Percentiles rank a stretch among this genome's conserved stretches.
These are phyloP conservation scores for Cephalophus harveyi DNA, from an alignment of 2,113 vertebrate genomes.

Conservation along the genomic window DNA sequence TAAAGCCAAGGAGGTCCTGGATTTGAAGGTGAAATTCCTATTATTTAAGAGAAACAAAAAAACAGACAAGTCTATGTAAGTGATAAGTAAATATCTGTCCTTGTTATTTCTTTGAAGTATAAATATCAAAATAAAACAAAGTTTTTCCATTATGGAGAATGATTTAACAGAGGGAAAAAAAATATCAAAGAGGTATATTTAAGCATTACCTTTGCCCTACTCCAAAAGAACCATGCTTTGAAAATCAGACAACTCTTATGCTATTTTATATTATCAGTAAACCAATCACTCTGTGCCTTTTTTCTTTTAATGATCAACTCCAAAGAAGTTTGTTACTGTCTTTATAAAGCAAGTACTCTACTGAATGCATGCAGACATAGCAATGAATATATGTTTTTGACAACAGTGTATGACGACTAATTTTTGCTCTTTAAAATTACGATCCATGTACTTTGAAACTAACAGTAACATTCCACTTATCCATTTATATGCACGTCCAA, in stretches of 20 bases:
- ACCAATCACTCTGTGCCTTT: conserved; percentile 46
- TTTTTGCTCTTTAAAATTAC: conserved; percentile 58
- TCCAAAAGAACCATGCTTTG: conserved; percentile 58
- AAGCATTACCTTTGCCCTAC: conserved; percentile 58
- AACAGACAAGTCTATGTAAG: background rate
- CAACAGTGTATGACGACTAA: conserved; percentile 45
- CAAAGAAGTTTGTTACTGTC: conserved; percentile 25
- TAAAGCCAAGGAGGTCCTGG: conserved; percentile 78
- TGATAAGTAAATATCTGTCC: conserved; percentile 27
- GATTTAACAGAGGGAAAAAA: conserved; percentile 24
- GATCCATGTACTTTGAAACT: conserved; percentile 46
- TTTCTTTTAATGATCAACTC: conserved; percentile 57
- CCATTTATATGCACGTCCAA: conserved; percentile 47
- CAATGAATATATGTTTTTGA: conserved; percentile 55
- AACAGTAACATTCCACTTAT: conserved; percentile 72
- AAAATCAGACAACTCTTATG: conserved; percentile 44
- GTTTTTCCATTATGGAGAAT: conserved; percentile 42
- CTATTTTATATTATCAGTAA: conserved; percentile 6
- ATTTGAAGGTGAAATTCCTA: conserved; percentile 88
- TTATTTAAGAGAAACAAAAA: conserved; percentile 27
- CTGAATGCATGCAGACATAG: conserved; percentile 62
- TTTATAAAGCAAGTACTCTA: conserved; percentile 51
- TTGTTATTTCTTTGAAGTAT: conserved; percentile 34
- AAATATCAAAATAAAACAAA: conserved; percentile 47
- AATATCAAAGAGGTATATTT: conserved; percentile 26